Percentiles rank a stretch among this genome's conserved stretches.
Conservation (phyloP, 2,113 vertebrate genomes). For the Mandrillus leucophaeus region DNA sequence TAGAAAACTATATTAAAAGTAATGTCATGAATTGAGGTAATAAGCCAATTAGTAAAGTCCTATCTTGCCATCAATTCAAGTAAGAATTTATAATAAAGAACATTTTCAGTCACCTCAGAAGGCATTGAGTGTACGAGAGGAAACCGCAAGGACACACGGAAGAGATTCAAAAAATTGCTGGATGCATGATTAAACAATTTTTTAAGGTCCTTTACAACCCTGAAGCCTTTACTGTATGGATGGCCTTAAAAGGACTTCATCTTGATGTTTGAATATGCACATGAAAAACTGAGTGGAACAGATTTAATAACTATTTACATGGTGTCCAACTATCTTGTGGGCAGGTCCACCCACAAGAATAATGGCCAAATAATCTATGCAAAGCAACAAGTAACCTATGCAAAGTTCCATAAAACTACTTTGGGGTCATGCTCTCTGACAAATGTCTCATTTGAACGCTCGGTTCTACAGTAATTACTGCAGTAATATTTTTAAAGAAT, state of each 20-base stretch:
- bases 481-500: neutral
- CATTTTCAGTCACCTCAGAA: neutral
- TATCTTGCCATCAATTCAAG: neutral
- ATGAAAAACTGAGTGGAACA: neutral
- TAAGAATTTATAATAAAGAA: neutral
- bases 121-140: neutral
- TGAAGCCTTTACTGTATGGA: neutral
- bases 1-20: neutral
- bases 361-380: neutral
- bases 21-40: slow-evolving; percentile 19
- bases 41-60: neutral
- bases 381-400: neutral
- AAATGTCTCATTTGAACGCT: neutral
- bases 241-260: neutral
- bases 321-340: neutral
- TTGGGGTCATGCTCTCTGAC: neutral
- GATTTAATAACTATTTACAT: neutral
- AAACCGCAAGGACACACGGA: neutral
- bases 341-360: neutral
- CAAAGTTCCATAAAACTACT: neutral
- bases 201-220: neutral
- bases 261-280: neutral
- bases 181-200: neutral
- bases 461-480: neutral
- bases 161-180: neutral